Base-by-base conservation (phyloP, 2,888 invertebrate species). In the Amphipoea lucens region DNA sequence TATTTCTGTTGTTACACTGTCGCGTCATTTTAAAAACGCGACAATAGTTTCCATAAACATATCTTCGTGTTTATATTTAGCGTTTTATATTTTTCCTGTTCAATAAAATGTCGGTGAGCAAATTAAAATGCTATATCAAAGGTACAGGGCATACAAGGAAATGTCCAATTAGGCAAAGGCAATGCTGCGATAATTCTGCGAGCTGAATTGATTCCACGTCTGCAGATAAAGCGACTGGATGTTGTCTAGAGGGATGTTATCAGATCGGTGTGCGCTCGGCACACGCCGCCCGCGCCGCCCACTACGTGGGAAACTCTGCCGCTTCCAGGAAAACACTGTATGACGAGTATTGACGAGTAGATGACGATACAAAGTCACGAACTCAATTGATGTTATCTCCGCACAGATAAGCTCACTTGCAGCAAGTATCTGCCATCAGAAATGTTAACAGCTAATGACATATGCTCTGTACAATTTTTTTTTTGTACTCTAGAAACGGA, bases 161-260 rank as follows among this genome's bases (percentile, higher is more conserved):
- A 92, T 93, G 92, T 95, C 95, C 96, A 96, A 96, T 96, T 96
- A 96, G 96, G 93, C 95, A 93, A 91, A 91, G 93, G 94, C 93
- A 94, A 93, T 93, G 94, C 94, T 95, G 94, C 95, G 95, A 96
- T 96, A 95, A 96, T 95, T 95, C 95, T 93, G 92, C 93, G 93
- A 94, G 93, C 92, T 94, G 94, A 96, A 95, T 95, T 95, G 96
- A 96, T 96, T 94, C 93, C 94, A 94, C 94, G 94, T 94, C 93
- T 91, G 89, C 91, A 93, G 96, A 96, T 96, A 95, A 93, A 93
- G 89, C 94, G 92, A 93, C 92, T 94, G 95, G 95, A 95, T 95
- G 96, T 95, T 95, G 95, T 95, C 95, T 94, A 93, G 92, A 91
- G 91, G 92, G 88, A 88, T 91, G 91, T 93, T 96, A 96, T 96